These are phyloP conservation scores for Gadus macrocephalus DNA, from an alignment of 2,113 vertebrate species.

Conservation along the genomic window DNA sequence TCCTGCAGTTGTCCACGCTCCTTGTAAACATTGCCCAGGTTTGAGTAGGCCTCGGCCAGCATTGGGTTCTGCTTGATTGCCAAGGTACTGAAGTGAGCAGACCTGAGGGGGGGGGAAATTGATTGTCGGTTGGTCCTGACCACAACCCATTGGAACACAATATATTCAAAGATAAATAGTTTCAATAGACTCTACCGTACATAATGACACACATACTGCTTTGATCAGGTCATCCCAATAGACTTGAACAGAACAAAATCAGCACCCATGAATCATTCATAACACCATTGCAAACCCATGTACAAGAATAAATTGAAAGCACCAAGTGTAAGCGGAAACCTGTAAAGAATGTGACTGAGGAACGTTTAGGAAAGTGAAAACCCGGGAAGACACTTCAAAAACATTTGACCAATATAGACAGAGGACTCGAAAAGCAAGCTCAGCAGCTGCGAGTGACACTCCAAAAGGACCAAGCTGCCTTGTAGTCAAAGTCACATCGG, in stretches of 20 bases:
- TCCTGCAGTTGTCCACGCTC: conserved; percentile 97
- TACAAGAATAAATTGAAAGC: too few species aligned
- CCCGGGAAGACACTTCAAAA: neutral
- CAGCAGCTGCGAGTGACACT: neutral
- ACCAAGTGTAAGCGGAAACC: conserved; percentile 2
- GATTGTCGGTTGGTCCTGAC: too few species aligned
- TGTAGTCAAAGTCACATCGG: conserved; percentile 15
- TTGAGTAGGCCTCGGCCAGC: conserved; percentile 98
- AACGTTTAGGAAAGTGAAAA: conserved; percentile 1
- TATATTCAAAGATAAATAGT: neutral
- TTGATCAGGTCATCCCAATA: too few species aligned
- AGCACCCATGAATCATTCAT: too few species aligned
- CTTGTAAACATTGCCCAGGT: conserved; percentile 97
- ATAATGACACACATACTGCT: too few species aligned
- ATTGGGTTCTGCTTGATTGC: conserved; percentile 99
- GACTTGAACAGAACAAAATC: too few species aligned
- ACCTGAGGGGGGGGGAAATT: conserved; percentile 68
- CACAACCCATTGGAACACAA: neutral
- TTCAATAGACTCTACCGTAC: too few species aligned
- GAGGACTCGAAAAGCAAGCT: neutral
- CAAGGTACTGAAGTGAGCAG: conserved; percentile 98
- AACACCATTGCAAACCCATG: too few species aligned
- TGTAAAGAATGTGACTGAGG: conserved; percentile 23
- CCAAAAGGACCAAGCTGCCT: conserved; percentile 17
- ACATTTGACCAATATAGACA: neutral